These are phyloP conservation scores for Dolichomitus sp. DNA, from an alignment of 2,888 invertebrate genomes.

Conservation along the genomic window DNA sequence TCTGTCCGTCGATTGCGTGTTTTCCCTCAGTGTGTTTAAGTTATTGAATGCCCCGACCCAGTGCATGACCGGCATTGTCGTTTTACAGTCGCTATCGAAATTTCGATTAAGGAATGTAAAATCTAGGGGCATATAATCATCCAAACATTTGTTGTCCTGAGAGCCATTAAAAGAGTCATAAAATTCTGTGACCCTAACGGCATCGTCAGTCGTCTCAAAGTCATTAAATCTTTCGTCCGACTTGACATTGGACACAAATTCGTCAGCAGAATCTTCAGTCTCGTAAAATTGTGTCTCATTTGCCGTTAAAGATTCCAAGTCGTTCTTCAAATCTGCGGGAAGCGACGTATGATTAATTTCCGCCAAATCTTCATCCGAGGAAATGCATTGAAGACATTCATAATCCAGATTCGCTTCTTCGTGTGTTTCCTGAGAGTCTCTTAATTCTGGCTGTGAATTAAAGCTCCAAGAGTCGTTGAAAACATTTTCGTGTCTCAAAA, in stretches of 20 bases:
- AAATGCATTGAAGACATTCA: slow-evolving; percentile 2
- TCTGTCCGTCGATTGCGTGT: not conserved
- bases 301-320: slow-evolving; percentile 20
- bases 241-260: slow-evolving; percentile 34
- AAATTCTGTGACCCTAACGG: not conserved
- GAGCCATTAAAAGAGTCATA: slow-evolving; percentile 50
- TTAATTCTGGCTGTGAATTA: not conserved
- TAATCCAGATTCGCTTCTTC: not conserved
- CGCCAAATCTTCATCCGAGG: slow-evolving; percentile 28
- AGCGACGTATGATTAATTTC: slow-evolving; percentile 29
- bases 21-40: slow-evolving; percentile 27
- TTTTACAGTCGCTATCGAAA: slow-evolving; percentile 7
- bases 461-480: slow-evolving; percentile 1
- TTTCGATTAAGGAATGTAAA: slow-evolving; percentile 11
- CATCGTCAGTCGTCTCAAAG: slow-evolving; percentile 32
- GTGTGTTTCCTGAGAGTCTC: not conserved
- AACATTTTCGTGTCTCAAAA: not conserved
- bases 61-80: slow-evolving; percentile 14
- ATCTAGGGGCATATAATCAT: not conserved
- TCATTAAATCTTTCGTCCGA: slow-evolving; percentile 55
- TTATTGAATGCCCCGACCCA: slow-evolving; percentile 40
- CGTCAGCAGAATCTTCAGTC: slow-evolving; percentile 21
- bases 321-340: slow-evolving; percentile 38
- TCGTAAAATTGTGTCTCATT: slow-evolving; percentile 14
- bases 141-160: slow-evolving; percentile 15